Percentiles rank a stretch among this genome's conserved stretches.
These are phyloP conservation scores for Melanaphis sacchari DNA, from an alignment of 1,140 invertebrate genomes.

Conservation along the genomic window DNA sequence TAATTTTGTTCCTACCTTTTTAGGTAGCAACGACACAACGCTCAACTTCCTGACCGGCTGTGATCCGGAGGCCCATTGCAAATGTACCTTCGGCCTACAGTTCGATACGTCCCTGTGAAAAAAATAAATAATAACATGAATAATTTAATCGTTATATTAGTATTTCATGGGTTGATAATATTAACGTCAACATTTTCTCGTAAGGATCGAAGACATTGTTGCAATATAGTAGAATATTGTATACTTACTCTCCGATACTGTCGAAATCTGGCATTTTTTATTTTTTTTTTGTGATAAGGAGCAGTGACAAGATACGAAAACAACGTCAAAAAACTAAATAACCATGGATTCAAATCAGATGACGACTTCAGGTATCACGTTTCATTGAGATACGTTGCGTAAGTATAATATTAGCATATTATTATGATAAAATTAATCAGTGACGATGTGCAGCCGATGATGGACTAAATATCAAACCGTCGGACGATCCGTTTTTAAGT, in stretches of 20 bases:
- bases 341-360: background rate
- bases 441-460: background rate
- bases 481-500: background rate
- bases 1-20: background rate
- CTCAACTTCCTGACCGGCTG: constrained; percentile 42
- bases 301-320: background rate
- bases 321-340: background rate
- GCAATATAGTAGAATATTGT: background rate
- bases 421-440: background rate
- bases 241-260: background rate
- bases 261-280: constrained; percentile 39
- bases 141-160: background rate
- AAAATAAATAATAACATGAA: background rate
- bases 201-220: background rate
- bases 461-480: background rate
- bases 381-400: background rate
- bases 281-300: background rate
- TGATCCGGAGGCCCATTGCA: constrained; percentile 17
- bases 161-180: background rate
- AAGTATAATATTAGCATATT: background rate
- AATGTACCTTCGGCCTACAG: background rate
- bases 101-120: constrained; percentile 22
- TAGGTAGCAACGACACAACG: constrained; percentile 25
- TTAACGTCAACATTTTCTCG: background rate
- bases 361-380: background rate